A percentile compares a stretch with the other conserved stretches of the same genome.
Evolutionary conservation across 1,140 invertebrate species (phyloP).

Genomic region (Diorhabda elongata): DNA sequence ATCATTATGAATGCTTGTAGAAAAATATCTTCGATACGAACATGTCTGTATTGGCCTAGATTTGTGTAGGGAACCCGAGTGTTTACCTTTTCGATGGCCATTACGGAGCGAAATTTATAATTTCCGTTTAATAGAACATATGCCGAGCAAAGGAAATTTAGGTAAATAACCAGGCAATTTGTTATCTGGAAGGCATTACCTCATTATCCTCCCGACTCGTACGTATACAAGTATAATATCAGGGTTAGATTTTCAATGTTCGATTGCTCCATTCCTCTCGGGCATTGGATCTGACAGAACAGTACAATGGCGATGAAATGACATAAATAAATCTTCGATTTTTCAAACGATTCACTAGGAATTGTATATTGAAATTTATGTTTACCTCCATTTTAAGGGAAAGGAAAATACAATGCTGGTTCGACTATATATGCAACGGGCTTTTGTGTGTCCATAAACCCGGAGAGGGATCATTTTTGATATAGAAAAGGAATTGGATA

Average conservation of each 20-base stretch:
- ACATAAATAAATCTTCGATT: conserved; percentile 25
- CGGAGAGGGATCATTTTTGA: too few relatives aligned
- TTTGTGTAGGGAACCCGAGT: not conserved
- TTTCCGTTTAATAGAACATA: conserved; percentile 30
- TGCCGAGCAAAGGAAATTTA: conserved; percentile 26
- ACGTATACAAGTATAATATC: not conserved
- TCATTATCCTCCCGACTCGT: conserved; percentile 20
- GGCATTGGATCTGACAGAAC: conserved; percentile 20
- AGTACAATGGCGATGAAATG: conserved; percentile 23
- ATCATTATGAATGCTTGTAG: too few relatives aligned
- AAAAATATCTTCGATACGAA: too few relatives aligned
- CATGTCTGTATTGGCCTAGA: too few relatives aligned
- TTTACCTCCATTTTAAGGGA: conserved; percentile 15
- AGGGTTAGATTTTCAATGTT: conserved; percentile 3
- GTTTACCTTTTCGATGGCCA: conserved; percentile 5
- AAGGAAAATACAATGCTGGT: not conserved
- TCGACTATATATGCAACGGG: not conserved
- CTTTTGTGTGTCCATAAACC: too few relatives aligned
- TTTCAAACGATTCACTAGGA: conserved; percentile 19
- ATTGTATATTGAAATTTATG: conserved; percentile 22
- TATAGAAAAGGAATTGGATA: too few relatives aligned
- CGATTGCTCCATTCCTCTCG: conserved; percentile 1
- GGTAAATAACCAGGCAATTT: conserved; percentile 31
- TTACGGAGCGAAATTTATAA: conserved; percentile 28
- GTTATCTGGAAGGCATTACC: conserved; percentile 18